Evolutionary conservation across 2,888 invertebrate genomes (phyloP).

Genomic region (Trypoxylon attenuatum): DNA sequence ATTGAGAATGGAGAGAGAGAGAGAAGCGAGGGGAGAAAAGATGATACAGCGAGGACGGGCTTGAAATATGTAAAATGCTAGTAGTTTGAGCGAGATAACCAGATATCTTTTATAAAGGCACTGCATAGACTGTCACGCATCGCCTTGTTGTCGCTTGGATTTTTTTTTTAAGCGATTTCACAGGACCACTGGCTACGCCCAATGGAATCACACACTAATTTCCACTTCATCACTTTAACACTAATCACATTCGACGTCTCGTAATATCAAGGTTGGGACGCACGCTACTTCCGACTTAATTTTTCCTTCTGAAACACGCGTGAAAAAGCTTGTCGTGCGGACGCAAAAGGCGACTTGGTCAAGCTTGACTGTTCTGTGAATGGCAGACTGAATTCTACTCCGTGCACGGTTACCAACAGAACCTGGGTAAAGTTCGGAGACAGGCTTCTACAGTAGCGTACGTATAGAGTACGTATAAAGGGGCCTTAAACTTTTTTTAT

Average conservation of each 20-base stretch:
- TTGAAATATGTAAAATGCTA: slow-evolving; percentile 34
- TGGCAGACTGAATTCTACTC: slow-evolving; percentile 57
- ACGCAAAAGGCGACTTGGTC: slow-evolving; percentile 61
- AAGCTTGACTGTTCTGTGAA: slow-evolving; percentile 61
- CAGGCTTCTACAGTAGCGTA: slow-evolving; percentile 16
- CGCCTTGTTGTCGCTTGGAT: slow-evolving; percentile 40
- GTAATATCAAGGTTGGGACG: slow-evolving; percentile 3
- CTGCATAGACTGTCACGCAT: slow-evolving; percentile 49
- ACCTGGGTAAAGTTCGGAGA: slow-evolving; percentile 40
- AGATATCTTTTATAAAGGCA: slow-evolving; percentile 58
- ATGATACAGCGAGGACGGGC: slow-evolving; percentile 4
- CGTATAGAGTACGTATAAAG: too few relatives aligned
- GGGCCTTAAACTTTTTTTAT: too few relatives aligned
- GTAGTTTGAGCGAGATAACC: slow-evolving; percentile 38
- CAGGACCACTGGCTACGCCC: slow-evolving; percentile 54
- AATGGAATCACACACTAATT: slow-evolving; percentile 35
- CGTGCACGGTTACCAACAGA: slow-evolving; percentile 57
- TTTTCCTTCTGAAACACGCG: slow-evolving; percentile 30
- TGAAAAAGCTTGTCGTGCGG: slow-evolving; percentile 34
- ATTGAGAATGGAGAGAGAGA: slow-evolving; percentile 8
- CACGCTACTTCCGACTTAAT: slow-evolving; percentile 2
- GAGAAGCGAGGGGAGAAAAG: slow-evolving; percentile 11
- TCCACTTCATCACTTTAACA: slow-evolving; percentile 31
- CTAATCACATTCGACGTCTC: slow-evolving; percentile 1
- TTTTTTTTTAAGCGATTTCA: slow-evolving; percentile 48